These are phyloP conservation scores for Augochlora pura DNA, from an alignment of 1,140 invertebrate genomes.

Conservation along the genomic window DNA sequence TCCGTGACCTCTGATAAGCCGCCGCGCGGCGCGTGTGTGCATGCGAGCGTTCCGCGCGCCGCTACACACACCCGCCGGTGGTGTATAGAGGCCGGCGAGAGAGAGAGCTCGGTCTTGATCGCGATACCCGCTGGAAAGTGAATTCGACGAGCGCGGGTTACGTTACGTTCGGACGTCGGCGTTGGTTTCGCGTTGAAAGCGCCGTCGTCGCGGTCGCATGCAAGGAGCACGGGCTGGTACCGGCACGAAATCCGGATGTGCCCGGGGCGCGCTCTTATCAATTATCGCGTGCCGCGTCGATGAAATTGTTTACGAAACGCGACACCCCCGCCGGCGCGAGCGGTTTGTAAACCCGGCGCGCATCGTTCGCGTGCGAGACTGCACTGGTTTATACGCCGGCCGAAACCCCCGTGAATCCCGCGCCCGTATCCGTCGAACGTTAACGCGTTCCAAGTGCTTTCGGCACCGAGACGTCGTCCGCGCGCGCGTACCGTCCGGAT, in stretches of 20 bases:
- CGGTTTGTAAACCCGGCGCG: no score
- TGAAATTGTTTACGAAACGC: neutral
- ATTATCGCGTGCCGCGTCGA: neutral
- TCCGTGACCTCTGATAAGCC: conserved; percentile 24
- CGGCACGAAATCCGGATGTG: neutral
- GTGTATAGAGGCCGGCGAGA: no score
- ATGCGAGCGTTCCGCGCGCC: neutral
- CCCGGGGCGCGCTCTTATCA: neutral
- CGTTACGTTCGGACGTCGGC: neutral
- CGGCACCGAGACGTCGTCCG: neutral
- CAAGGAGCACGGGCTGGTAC: neutral
- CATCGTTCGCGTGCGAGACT: no score
- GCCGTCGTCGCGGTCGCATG: neutral
- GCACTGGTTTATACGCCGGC: neutral
- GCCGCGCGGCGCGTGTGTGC: neutral
- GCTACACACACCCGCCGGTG: no score
- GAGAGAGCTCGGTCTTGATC: conserved; percentile 16
- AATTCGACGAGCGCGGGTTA: conserved; percentile 10
- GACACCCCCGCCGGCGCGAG: no score
- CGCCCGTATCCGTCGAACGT: no score
- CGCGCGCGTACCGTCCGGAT: no score
- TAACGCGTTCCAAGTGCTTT: no score
- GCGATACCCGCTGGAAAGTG: conserved; percentile 37
- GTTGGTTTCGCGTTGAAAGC: conserved; percentile 13
- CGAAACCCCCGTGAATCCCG: no score